Base-by-base conservation (phyloP, 1,140 invertebrate species). In the Carposina sasakii region DNA sequence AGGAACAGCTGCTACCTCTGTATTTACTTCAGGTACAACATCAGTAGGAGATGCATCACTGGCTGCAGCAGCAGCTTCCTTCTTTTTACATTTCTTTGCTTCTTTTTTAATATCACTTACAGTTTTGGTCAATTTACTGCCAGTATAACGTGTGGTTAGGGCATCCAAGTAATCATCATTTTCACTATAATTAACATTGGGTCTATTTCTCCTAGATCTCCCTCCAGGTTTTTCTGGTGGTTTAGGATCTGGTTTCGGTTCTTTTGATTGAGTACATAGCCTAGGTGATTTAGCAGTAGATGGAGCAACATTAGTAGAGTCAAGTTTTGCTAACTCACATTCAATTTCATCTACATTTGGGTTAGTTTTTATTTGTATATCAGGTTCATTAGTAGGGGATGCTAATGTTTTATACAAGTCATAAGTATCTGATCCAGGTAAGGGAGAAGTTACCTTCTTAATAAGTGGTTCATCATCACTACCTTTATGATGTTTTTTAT, bases 181-280 rank as follows among this genome's bases (percentile, higher is more conserved):
- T 64, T 86, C 85, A 70, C 75, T 85, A 56, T 86, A 86, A 62
- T 86, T 86, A 31, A 86, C 83, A 66, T 84, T 85, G 26, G 78
- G 74, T 54, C 85, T 76, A 57, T 85, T 83, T 57, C 85, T 71
- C 59, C 82, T 75, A 6, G 83, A 76, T 59, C 85, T 70, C 16
- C 85, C 82, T 31, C 59, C 37, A n/a, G 24, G 31, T 20, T 44
- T 60, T 57, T 85, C 83, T 49, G 78, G 72, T 6, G 76, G 76
- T 59, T 85, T 85, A 19, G 81, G 75, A 51, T 83, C 71, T 54
- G 81, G 76, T 42, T 57, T 60, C 21, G 63, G 66, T 60, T 79
- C 72, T 60, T 79, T 79, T 19, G 64, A 52, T 31, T 68, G 61
- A 21, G 64, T 65, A 57, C 78, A 72, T 47, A 71, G 60, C 30